phyloP scores from a whole-genome alignment of 1,140 invertebrate genomes.

The Drosophila insularis region DNA sequence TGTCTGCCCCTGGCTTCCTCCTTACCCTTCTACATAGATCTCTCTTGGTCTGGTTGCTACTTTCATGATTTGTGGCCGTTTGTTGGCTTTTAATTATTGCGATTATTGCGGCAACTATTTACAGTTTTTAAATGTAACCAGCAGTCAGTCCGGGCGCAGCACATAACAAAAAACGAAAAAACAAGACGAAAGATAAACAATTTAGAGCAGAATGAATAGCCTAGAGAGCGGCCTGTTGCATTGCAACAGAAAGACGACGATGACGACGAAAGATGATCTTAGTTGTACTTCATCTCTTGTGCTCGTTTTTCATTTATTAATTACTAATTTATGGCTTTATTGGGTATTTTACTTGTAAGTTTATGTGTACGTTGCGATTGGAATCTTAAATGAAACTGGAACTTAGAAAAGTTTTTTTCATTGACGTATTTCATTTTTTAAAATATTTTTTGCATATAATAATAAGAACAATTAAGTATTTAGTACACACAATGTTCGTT shows the following conservation, averaged over 20 bases:
- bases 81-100: slow-evolving; percentile 72
- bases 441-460: too few relatives aligned
- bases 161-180: background rate
- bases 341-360: too few relatives aligned
- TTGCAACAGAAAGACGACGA: slow-evolving; percentile 34
- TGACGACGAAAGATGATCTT: slow-evolving; percentile 36
- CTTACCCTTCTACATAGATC: slow-evolving; percentile 13
- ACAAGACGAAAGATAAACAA: slow-evolving; percentile 40
- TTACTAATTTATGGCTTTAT: too few relatives aligned
- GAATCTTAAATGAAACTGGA: too few relatives aligned
- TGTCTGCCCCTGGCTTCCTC: too few relatives aligned
- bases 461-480: too few relatives aligned
- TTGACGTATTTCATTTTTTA: too few relatives aligned
- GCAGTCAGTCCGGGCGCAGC: slow-evolving; percentile 2
- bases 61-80: slow-evolving; percentile 64
- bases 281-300: slow-evolving; percentile 44
- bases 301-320: background rate
- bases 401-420: too few relatives aligned
- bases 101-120: slow-evolving; percentile 76
- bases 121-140: slow-evolving; percentile 63
- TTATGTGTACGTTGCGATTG: too few relatives aligned
- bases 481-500: too few relatives aligned
- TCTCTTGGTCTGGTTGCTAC: background rate
- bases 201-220: slow-evolving; percentile 69
- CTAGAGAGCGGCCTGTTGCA: slow-evolving; percentile 30